Evolutionary conservation across 2,113 vertebrate genomes (phyloP).

Genomic region (Pimephales promelas): DNA sequence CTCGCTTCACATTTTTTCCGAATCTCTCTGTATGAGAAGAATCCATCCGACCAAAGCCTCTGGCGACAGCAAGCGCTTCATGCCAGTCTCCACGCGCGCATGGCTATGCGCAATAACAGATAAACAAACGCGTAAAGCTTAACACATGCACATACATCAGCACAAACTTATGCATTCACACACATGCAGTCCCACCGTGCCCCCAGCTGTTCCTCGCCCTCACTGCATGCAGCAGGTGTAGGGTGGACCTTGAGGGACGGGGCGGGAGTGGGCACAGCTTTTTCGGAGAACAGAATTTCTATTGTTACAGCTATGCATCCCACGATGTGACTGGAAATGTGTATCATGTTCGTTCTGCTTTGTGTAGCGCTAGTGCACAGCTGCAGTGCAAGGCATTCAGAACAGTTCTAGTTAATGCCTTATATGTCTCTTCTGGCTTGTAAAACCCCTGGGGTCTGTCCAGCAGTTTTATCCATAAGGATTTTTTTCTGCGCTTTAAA

Average conservation of each 20-base stretch:
- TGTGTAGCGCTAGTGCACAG: slow-evolving; percentile 44
- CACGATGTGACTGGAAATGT: slow-evolving; percentile 63
- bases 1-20: slow-evolving; percentile 76
- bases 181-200: slow-evolving; percentile 45
- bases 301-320: slow-evolving; percentile 68
- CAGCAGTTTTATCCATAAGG: background rate
- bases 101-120: slow-evolving; percentile 9
- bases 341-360: slow-evolving; percentile 43
- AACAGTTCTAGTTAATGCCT: slow-evolving; percentile 38
- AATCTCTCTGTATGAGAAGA: slow-evolving; percentile 70
- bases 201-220: slow-evolving; percentile 75
- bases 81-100: slow-evolving; percentile 51
- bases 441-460: background rate
- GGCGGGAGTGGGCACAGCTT: background rate
- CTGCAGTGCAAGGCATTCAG: slow-evolving; percentile 44
- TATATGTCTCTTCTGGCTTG: slow-evolving; percentile 35
- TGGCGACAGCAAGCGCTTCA: slow-evolving; percentile 72
- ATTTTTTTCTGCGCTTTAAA: slow-evolving; percentile 7
- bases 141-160: slow-evolving; percentile 50
- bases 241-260: slow-evolving; percentile 46
- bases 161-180: slow-evolving; percentile 15
- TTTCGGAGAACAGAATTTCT: slow-evolving; percentile 68
- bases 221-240: slow-evolving; percentile 76
- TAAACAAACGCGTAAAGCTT: slow-evolving; percentile 50
- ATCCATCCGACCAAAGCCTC: slow-evolving; percentile 75